Base-by-base conservation (phyloP, 2,888 invertebrate genomes). In the Druceiella hillmani region DNA sequence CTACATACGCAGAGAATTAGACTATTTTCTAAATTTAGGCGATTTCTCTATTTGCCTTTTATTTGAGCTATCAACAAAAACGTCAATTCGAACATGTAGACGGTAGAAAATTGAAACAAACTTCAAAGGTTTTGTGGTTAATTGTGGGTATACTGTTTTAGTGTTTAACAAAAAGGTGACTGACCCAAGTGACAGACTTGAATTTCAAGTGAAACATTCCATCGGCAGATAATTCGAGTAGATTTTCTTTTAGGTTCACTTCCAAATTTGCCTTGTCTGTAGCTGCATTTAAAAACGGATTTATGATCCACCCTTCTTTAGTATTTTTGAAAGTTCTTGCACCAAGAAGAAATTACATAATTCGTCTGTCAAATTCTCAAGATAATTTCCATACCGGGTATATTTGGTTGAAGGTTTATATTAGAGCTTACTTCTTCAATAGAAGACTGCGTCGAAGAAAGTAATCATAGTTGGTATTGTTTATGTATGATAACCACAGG, bases 151-250 rank as follows among this genome's bases (percentile, higher is more conserved):
- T 42, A 35, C 42, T 41, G 34, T 28, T 42, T 42, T 42, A 30
- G 35, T 42, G 17, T 13, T 41, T 36, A 41, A 40, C 41, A 37
- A 41, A 41, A 41, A 44, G 35, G 35, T 41, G n/a, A n/a, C n/a
- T n/a, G 44, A 40, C 40, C 38, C 45, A 40, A 42, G 37, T 40
- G 24, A 27, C 14, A 42, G 42, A 38, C 38, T 46, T 44, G 33
- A 44, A 47, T 47, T 49, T 39, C 47, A 46, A 44, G 32, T 47
- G 46, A 33, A 47, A 40, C 47, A 49, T 45, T 36, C 41, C 45
- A 49, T 45, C 45, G 39, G 46, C 45, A 47, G 47, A 47, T 47
- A 46, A 41, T 43, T 44, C 41, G 27, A 47, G 30, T 37, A 43
- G 40, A 33, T 44, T 47, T 30, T 48, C 46, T 46, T 46, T 43